Percentiles rank a stretch among this genome's conserved stretches.
phyloP scores from a whole-genome alignment of 1,140 invertebrate species.

The Pseudachorutes palmiensis region DNA sequence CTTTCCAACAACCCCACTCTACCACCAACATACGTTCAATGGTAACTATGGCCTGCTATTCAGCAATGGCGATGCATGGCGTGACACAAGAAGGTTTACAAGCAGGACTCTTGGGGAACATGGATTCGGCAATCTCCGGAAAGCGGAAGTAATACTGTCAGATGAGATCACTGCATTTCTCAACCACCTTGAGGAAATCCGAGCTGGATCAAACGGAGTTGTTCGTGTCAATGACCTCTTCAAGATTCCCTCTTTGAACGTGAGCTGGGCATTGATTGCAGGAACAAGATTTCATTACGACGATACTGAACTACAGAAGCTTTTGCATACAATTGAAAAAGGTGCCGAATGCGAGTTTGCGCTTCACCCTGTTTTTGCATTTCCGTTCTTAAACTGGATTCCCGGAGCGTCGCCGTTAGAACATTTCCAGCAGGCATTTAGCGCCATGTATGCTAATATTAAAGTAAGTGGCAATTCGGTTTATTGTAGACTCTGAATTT shows the following conservation, averaged over 20 bases:
- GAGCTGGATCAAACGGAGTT: neutral
- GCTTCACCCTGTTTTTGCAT: neutral
- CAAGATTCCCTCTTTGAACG: constrained; percentile 53
- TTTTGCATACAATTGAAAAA: constrained; percentile 2
- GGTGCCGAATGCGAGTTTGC: neutral
- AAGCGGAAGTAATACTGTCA: constrained; percentile 57
- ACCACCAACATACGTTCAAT: neutral
- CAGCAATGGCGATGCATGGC: constrained; percentile 66
- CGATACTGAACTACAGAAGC: constrained; percentile 33
- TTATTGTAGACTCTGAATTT: neutral
- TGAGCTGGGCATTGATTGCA: constrained; percentile 61
- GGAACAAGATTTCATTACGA: constrained; percentile 46
- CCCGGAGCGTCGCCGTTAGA: neutral
- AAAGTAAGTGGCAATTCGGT: neutral
- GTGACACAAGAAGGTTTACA: constrained; percentile 70
- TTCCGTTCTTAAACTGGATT: neutral
- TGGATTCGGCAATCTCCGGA: constrained; percentile 65
- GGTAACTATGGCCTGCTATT: constrained; percentile 47
- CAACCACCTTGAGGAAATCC: neutral
- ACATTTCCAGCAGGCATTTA: neutral
- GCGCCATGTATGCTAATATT: neutral
- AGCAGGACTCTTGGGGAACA: constrained; percentile 67
- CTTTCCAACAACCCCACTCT: constrained; percentile 1
- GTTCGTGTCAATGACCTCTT: constrained; percentile 18
- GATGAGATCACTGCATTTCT: neutral